These are phyloP conservation scores for Cylloceria caligata DNA, from an alignment of 2,888 invertebrate genomes.

Conservation along the genomic window DNA sequence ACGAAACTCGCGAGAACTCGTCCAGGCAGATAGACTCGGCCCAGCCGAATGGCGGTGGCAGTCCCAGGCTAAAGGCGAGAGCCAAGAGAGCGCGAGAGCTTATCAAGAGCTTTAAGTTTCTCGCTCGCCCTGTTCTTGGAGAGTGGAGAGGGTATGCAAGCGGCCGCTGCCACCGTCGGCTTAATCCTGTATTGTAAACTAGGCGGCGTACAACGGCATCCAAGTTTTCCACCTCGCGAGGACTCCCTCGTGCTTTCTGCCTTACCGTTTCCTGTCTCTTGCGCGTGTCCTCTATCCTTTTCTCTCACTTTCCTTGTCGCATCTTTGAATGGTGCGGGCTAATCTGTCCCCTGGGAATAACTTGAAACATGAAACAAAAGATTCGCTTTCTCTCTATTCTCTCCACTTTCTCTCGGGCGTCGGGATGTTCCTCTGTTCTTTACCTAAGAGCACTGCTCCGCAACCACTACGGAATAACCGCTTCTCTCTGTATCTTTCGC, in stretches of 20 bases:
- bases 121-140: conserved; percentile 62
- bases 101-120: conserved; percentile 82
- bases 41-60: conserved; percentile 44
- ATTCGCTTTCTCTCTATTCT: conserved; percentile 64
- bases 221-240: conserved; percentile 78
- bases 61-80: conserved; percentile 65
- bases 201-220: conserved; percentile 77
- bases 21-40: conserved; percentile 49
- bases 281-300: conserved; percentile 66
- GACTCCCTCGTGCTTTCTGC: conserved; percentile 56
- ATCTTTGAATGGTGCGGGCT: conserved; percentile 74
- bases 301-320: conserved; percentile 64
- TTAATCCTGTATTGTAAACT: conserved; percentile 83
- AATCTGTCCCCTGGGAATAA: conserved; percentile 82
- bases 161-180: conserved; percentile 72
- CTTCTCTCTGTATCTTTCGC: conserved; percentile 31
- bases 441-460: conserved; percentile 59
- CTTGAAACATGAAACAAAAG: conserved; percentile 80
- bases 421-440: conserved; percentile 54
- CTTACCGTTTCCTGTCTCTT: conserved; percentile 67
- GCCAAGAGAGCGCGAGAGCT: conserved; percentile 73
- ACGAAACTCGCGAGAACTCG: conserved; percentile 32
- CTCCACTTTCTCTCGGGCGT: conserved; percentile 47
- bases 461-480: conserved; percentile 71
- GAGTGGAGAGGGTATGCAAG: conserved; percentile 53